Conservation (phyloP, 2,113 vertebrate species). For the Coracopsis vasa region DNA sequence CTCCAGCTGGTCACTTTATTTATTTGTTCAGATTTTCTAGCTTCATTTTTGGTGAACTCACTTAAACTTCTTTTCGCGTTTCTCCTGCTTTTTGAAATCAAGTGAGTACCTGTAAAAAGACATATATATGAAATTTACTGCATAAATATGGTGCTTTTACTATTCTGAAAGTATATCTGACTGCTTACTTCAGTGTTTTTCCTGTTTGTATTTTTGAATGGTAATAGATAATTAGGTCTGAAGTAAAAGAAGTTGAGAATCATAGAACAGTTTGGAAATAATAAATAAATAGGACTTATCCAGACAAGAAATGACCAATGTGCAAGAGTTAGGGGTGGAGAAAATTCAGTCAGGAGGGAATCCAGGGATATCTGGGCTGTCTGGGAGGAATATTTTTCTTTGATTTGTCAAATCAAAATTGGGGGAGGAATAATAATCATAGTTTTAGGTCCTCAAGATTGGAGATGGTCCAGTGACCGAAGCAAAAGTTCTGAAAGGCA, state of each 20-base stretch:
- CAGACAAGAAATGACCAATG: not conserved
- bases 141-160: not conserved
- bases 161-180: not conserved
- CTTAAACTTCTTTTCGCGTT: not conserved
- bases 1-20: not conserved
- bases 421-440: too few relatives aligned
- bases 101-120: not conserved
- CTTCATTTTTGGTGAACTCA: not conserved
- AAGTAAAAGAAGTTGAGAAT: not conserved
- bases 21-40: not conserved
- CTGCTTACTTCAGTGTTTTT: not conserved
- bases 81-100: not conserved
- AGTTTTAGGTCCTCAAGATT: not conserved
- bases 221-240: not conserved
- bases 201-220: not conserved
- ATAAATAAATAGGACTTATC: not conserved
- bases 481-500: not conserved
- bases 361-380: not conserved
- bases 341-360: not conserved
- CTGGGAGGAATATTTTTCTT: not conserved
- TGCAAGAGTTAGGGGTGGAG: not conserved
- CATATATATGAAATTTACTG: not conserved
- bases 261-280: not conserved
- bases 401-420: not conserved
- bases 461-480: not conserved